Base-by-base conservation (phyloP, 2,888 invertebrate genomes). In the Plebejus melissa region DNA sequence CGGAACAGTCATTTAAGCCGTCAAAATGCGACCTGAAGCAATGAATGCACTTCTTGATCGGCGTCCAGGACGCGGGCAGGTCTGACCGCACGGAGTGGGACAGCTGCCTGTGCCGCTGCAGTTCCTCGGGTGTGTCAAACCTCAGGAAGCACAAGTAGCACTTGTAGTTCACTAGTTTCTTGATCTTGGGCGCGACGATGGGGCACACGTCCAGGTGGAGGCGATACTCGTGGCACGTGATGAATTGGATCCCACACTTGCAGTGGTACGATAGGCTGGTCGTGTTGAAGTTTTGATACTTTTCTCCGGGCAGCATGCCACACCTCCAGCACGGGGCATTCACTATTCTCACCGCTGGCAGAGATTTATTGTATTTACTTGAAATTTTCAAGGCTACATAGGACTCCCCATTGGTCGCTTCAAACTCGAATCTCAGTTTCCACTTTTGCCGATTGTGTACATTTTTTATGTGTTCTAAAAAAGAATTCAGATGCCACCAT, bases 401-500 rank as follows among this genome's bases (percentile, higher is more conserved):
- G 0, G 79, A 80, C n/a, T 87, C 85, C 0, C 82, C 78, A 0
- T 69, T 13, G 0, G 71, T 71, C 0, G 79, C 77, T 5, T 83
- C 81, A 0, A 85, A 69, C 0, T 78, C 28, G 0, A 82, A n/a
- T 0, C 76, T 76, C 0, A 79, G 77, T 0, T 7, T 7, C 13
- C 32, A 11, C 32, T 32, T 11, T 16, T 65, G 13, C 16, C 13
- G 4, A 13, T 36, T 13, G 11, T 72, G 72, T 54, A 11, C 0
- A 0, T 5, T 72, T 13, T 16, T 46, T 0, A 88, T 54, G 69
- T 90, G 90, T 0, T 84, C 79, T 0, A 78, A 74, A 50, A 90
- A 89, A 0, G 83, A 83, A 0, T 77, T 41, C 0, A 87, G 76
- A 9, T 83, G 77, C 90, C 90, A 90, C 85, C 86, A 90, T 0